These are phyloP conservation scores for Anser brachyrhynchus DNA, from an alignment of 2,113 vertebrate genomes.

Conservation along the genomic window DNA sequence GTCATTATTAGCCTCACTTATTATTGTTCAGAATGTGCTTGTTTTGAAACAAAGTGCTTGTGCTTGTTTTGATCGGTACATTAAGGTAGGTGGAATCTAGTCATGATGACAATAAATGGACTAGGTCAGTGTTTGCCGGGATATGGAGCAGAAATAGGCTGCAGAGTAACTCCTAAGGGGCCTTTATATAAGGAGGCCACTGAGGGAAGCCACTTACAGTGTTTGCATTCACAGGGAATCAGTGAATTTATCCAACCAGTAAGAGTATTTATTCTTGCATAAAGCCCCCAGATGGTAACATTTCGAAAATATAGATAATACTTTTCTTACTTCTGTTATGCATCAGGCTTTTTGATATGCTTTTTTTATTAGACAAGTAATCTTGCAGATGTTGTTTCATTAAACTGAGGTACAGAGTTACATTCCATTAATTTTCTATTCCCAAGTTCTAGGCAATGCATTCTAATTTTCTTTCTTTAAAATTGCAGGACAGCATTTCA, in stretches of 20 bases:
- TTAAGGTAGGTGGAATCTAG: not conserved
- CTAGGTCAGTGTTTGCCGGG: not conserved
- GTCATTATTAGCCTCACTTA: not conserved
- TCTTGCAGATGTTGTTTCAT: not conserved
- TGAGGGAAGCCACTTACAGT: not conserved
- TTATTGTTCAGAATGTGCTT: not conserved
- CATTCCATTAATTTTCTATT: not conserved
- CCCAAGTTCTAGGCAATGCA: not conserved
- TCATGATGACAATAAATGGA: not conserved
- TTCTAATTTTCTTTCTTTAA: not conserved
- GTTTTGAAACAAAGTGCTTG: not conserved
- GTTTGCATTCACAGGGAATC: not conserved
- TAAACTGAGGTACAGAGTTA: not conserved
- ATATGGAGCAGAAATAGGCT: not conserved
- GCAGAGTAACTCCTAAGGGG: not conserved
- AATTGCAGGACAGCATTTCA: not conserved
- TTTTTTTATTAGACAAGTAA: not conserved
- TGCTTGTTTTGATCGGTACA: not conserved
- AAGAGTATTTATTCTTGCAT: conserved; percentile 16
- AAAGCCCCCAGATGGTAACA: not conserved
- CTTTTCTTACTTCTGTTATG: not conserved
- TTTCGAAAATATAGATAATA: not conserved
- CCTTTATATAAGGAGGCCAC: not conserved
- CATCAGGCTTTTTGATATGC: not conserved
- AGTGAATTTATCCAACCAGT: not conserved